Evolutionary conservation across 2,113 vertebrate genomes (phyloP), one percentile per base, ranked within the genome.

Genomic region (Dipodomys ordii): DNA sequence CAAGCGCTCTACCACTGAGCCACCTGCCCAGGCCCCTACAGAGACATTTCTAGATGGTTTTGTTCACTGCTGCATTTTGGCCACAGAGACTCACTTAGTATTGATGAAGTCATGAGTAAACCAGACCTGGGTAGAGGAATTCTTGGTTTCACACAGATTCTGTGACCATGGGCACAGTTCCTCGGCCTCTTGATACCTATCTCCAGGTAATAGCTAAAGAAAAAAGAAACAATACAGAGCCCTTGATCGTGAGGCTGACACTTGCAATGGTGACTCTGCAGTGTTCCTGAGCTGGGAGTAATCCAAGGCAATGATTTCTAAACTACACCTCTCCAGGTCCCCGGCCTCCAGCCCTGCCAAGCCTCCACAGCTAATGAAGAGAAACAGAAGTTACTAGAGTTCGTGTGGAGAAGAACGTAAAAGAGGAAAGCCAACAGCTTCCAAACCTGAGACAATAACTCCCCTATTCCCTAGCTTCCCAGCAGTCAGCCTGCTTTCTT

Each of bases 331-430:
- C 35, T 67, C n/a, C 53, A 6, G 9, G 62, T 13, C 25, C 44
- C 35, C 5, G 13, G 18, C 9, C 71, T 69, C 27, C n/a, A 12
- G 7, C 23, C 69, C 30, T 16, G 9, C 39, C 16, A 23, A 4
- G 3, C 8, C 84, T 71, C 44, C 30, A 44, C 71, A 8, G 25
- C 67, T 28, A 19, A 28, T 39, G n/a, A 82, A 80, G 71, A 90
- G 64, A 94, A 90, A 35, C 25, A n/a, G 25, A 94, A 49, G 68
- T 80, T 81, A 77, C 12, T 20, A 44, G 67, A 49, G 65, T 83
- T 78, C 10, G 2, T 8, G 1, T 30, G 30, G 69, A 44, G 81
- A 82, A 44, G 15, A 46, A 15, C 19, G 53, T 85, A 9, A 39
- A 7, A 53, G 7, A 74, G 20, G 8, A 62, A 30, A 18, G 30